Evolutionary conservation across 2,797 vertebrate species (phyloP), one percentile per base, ranked within the genome.

Genomic region (Nannoperca obscura): DNA sequence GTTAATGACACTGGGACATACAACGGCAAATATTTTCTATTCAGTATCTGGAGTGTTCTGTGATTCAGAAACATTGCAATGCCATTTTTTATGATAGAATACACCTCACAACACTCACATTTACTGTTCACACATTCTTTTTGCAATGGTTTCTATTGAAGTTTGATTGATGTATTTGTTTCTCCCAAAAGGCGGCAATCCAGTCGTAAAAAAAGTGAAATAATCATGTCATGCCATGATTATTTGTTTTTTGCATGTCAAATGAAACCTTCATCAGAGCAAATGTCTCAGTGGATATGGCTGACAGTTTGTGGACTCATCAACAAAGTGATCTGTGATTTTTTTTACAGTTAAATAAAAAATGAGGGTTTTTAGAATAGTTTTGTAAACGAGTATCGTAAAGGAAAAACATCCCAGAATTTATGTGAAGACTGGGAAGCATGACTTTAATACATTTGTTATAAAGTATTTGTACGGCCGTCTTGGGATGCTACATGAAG

Each of bases 11-110:
- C 12, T 58, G 14, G 36, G 71, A 78, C 54, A 71, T 12, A 24
- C 10, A 81, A 71, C 76, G 55, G 62, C 34, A 42, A 62, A 74
- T 66, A 66, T 61, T 66, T 70, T 19, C 34, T 70, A 15, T 74
- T 73, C 11, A 42, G 8, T 17, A 22, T 11, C 15, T 20, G 17
- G 54, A 65, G 46, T 22, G 27, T 69, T 80, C 36, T 13, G 17
- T 65, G 40, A 72, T 55, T 63, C 44, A 69, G 27, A 74, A 49
- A 72, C 17, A 38, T 68, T 47, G 40, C 0, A 10, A 3, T 42
- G 19, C 5, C 2, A 46, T 71, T 81, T 61, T 63, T 59, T 52
- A 54, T 8, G 36, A 67, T 19, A 27, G 5, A 68, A 10, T 7
- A 42, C 12, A 40, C 1, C 17, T 1, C 14, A 52, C 22, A 24